Evolutionary conservation across 1,140 invertebrate genomes (phyloP).

Genomic region (Sarcophaga peregrina): DNA sequence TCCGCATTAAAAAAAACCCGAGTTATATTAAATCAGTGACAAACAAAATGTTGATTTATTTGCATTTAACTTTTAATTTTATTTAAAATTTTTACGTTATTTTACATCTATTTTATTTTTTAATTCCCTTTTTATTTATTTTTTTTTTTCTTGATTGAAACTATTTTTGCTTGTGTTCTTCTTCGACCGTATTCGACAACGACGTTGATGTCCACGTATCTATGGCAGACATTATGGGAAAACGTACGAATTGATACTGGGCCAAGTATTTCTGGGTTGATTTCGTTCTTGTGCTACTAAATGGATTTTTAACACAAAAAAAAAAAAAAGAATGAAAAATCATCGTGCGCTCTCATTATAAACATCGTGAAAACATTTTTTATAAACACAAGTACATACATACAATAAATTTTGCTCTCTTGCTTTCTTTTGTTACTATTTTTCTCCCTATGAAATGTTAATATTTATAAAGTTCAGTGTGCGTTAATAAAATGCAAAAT

Average conservation of each 20-base stretch:
- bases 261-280: constrained; percentile 52
- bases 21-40: too few species aligned
- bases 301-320: constrained; percentile 33
- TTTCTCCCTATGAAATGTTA: neutral
- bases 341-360: constrained; percentile 25
- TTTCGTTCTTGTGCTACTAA: constrained; percentile 44
- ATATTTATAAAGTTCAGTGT: neutral
- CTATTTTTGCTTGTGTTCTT: constrained; percentile 43
- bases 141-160: constrained; percentile 33
- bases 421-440: neutral
- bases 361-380: constrained; percentile 20
- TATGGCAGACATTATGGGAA: constrained; percentile 66
- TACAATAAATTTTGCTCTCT: constrained; percentile 13
- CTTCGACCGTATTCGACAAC: constrained; percentile 52
- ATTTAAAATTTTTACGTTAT: neutral
- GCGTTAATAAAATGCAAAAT: neutral
- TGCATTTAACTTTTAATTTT: too few species aligned
- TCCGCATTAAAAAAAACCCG: neutral
- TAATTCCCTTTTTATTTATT: constrained; percentile 27
- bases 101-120: neutral
- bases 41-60: too few species aligned
- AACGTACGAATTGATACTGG: constrained; percentile 66
- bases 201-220: constrained; percentile 56
- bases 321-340: neutral
- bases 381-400: neutral